Evolutionary conservation across 2,797 vertebrate species (phyloP).

Genomic region (Manis pentadactyla): DNA sequence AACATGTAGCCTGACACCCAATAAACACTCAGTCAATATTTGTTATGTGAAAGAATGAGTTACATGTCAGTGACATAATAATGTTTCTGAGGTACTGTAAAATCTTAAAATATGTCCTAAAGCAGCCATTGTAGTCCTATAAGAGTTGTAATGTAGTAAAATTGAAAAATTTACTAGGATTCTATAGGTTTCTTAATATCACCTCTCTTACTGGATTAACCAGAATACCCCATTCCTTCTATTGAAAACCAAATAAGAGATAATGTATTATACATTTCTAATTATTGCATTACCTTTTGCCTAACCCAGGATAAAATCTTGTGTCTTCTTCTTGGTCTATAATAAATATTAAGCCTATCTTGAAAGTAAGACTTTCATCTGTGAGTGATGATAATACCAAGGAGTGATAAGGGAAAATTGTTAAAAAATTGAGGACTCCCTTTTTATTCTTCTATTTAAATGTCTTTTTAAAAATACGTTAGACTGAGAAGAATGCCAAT

Average conservation of each 20-base stretch:
- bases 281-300: neutral
- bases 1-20: neutral
- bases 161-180: neutral
- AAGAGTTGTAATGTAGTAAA: neutral
- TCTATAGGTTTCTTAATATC: neutral
- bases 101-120: neutral
- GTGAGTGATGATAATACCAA: neutral
- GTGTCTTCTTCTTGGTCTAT: neutral
- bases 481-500: conserved; percentile 33
- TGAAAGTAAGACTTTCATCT: conserved; percentile 10
- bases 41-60: neutral
- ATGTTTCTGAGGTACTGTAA: neutral
- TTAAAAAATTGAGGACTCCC: neutral
- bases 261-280: neutral
- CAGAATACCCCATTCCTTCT: neutral
- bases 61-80: neutral
- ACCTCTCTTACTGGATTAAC: neutral
- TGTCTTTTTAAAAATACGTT: neutral
- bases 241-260: neutral
- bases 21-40: neutral
- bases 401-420: neutral
- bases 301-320: neutral
- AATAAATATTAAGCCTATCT: neutral
- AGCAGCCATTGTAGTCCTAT: neutral
- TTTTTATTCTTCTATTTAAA: conserved; percentile 24